Base-by-base conservation (phyloP, 2,113 vertebrate genomes). In the Garra rufa region DNA sequence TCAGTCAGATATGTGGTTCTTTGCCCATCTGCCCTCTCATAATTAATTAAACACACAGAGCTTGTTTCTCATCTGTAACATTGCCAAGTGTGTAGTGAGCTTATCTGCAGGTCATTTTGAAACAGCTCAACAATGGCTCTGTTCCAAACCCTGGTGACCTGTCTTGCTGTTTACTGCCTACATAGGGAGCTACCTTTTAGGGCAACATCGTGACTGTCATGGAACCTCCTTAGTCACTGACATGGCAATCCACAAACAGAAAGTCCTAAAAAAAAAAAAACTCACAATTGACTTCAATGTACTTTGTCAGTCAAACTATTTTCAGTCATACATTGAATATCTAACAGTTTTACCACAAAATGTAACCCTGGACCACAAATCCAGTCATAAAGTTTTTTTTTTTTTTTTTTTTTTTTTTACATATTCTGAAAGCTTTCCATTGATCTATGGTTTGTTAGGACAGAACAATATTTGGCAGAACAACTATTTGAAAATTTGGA, bases 11-110 rank as follows among this genome's bases (percentile, higher is more conserved):
- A 63, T 87, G 81, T 82, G 30, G 85, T 81, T 67, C 28, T 9
- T 43, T 13, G 48, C 85, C 79, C 59, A 15, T 43, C 70, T 76
- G 61, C 74, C 43, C 78, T 70, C 83, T 21, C 85, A 90, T 91
- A 91, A 93, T 94, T 91, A 92, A 94, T 92, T 92, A 77, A 89
- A 88, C 87, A 91, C 93, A 94, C 92, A 88, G 88, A 82, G 87
- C 89, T 86, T 59, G 57, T 24, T 84, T 92, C 91, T 93, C 80
- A 78, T 84, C 91, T 87, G 85, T 88, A 91, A 87, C 84, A 86
- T 90, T 91, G 91, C 90, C 92, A 91, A 85, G 85, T 69, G 87
- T 90, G 91, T 92, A 87, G 83, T 43, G 52, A 65, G 88, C 92
- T 92, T 94, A 94, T 94, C 92, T 91, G 88, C 74, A 76, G 86